Conservation (phyloP, 2,113 vertebrate genomes). For the Sorex fumeus region DNA sequence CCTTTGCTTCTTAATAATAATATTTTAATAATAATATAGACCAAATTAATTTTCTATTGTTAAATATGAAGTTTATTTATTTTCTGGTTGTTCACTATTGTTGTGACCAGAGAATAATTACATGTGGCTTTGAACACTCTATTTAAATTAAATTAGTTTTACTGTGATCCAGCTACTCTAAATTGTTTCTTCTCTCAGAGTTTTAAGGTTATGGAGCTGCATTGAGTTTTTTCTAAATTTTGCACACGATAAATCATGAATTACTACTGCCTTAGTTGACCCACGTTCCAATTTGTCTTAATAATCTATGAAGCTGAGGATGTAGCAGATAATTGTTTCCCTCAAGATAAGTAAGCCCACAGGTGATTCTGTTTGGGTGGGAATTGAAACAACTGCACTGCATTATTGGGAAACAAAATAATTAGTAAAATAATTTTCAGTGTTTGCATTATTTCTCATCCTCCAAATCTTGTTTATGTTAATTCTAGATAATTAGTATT, state of each 20-base stretch:
- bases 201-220: conserved; percentile 38
- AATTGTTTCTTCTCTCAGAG: background rate
- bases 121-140: background rate
- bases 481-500: conserved; percentile 55
- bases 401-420: conserved; percentile 56
- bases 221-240: conserved; percentile 55
- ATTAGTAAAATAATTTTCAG: conserved; percentile 62
- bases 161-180: conserved; percentile 42
- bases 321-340: conserved; percentile 63
- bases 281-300: conserved; percentile 51
- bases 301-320: conserved; percentile 58
- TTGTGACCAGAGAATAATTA: conserved; percentile 21
- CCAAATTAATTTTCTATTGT: background rate
- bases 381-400: conserved; percentile 25
- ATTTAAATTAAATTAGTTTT: conserved; percentile 50
- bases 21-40: no score
- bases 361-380: conserved; percentile 57
- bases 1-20: background rate
- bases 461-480: conserved; percentile 47
- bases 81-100: conserved; percentile 28
- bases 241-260: conserved; percentile 51
- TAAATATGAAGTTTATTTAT: background rate
- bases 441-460: conserved; percentile 37
- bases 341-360: conserved; percentile 65
- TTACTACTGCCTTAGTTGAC: conserved; percentile 32